Evolutionary conservation across 2,888 invertebrate species (phyloP).

Genomic region (Apomyelois bistriatella): DNA sequence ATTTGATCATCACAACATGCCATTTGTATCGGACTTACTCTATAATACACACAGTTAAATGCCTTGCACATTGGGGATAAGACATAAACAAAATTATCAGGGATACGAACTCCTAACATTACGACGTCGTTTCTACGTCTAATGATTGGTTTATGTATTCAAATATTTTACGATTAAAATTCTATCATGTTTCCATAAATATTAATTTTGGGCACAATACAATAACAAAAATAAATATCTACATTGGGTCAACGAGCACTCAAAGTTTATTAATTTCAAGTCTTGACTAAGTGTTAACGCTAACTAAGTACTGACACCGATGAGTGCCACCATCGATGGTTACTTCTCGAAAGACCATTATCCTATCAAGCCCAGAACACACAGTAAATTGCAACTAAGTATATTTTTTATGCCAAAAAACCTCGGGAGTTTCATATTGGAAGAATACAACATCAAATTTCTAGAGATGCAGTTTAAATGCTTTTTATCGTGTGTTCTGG

Average conservation of each 20-base stretch:
- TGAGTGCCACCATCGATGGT: slow-evolving; percentile 33
- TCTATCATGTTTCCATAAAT: slow-evolving; percentile 60
- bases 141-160: slow-evolving; percentile 31
- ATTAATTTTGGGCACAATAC: slow-evolving; percentile 73
- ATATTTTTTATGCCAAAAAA: neutral
- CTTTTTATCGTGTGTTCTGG: no score
- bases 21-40: slow-evolving; percentile 39
- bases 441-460: no score
- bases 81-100: slow-evolving; percentile 31
- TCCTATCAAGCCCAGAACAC: neutral
- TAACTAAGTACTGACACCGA: slow-evolving; percentile 73
- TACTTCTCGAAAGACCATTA: slow-evolving; percentile 3
- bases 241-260: slow-evolving; percentile 75
- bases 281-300: slow-evolving; percentile 69
- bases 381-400: neutral
- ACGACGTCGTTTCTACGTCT: slow-evolving; percentile 29
- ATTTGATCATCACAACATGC: slow-evolving; percentile 37
- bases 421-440: no score
- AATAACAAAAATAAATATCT: slow-evolving; percentile 80
- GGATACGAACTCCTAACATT: slow-evolving; percentile 22
- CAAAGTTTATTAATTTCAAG: slow-evolving; percentile 64
- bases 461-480: no score
- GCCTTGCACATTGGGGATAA: slow-evolving; percentile 50
- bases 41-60: slow-evolving; percentile 65
- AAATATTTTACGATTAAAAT: slow-evolving; percentile 46